Evolutionary conservation across 1,140 invertebrate genomes (phyloP).

Genomic region (Paraescarpia echinospica): DNA sequence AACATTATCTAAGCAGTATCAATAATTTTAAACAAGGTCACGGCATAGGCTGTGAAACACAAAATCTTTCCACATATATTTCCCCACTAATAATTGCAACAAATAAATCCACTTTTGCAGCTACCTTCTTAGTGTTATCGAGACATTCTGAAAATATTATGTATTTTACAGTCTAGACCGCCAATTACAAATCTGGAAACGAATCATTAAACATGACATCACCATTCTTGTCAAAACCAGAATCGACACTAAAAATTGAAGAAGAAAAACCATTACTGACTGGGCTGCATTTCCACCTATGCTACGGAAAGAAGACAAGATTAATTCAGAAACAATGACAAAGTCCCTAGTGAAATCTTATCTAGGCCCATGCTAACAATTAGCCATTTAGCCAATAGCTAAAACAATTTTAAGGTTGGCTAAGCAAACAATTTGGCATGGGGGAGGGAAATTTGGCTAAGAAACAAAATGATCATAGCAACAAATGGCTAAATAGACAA

Average conservation of each 20-base stretch:
- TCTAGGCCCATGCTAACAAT: too few species aligned
- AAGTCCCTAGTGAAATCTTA: not conserved
- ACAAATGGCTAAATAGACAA: too few species aligned
- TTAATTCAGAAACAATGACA: not conserved
- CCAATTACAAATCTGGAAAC: not conserved
- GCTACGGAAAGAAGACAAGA: not conserved
- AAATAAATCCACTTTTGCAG: not conserved
- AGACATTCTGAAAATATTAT: not conserved
- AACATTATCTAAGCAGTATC: not conserved
- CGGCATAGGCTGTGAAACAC: not conserved
- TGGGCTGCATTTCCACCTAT: not conserved
- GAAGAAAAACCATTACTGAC: not conserved
- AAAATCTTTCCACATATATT: not conserved
- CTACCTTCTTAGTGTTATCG: not conserved
- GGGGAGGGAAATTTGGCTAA: too few species aligned
- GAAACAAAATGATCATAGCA: too few species aligned
- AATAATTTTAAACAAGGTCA: not conserved
- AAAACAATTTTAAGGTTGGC: too few species aligned
- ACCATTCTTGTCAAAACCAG: not conserved
- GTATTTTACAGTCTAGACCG: slow-evolving; percentile 1
- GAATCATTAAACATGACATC: not conserved
- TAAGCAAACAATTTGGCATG: too few species aligned
- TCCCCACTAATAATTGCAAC: not conserved
- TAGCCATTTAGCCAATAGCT: too few species aligned
- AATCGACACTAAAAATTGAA: not conserved